Evolutionary conservation across 2,888 invertebrate genomes (phyloP), one percentile per base, ranked within the genome.

Genomic region (Spodoptera picta): DNA sequence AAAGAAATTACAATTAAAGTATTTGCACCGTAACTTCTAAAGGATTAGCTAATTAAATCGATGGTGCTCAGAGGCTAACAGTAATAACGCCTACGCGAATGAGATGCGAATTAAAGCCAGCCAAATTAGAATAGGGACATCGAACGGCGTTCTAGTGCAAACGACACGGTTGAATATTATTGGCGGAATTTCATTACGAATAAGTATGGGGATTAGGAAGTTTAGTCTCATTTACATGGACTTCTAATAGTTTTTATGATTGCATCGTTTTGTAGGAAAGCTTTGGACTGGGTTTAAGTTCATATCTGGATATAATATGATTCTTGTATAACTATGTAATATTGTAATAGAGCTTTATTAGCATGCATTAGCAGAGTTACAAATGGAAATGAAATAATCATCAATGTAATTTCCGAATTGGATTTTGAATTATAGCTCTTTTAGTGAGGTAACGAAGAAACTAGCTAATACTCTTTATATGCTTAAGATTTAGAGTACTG

Each of bases 31-130:
- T 63, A 65, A 62, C 70, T 64, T 63, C 52, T 52, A 60, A 65
- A 72, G 74, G 75, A 77, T 74, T 77, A 61, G 68, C 69, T 66
- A 79, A 77, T 77, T 79, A 77, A 80, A 77, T 79, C 65, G 60
- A 75, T 77, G 76, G 75, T 78, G 65, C 65, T 69, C 69, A 65
- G 46, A 67, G 68, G 68, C 64, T 78, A 73, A 60, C 62, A 67
- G 77, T 75, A 64, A 69, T 69, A 65, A 76, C 66, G 67, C 76
- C 73, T 61, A 79, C 73, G 51, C 59, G 57, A 75, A 75, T 75
- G 59, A 73, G 52, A 71, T 62, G 54, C 58, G 76, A 66, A 73
- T 73, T 75, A 62, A 66, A 75, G 66, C 52, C 58, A 61, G 36
- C 65, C 53, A 62, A 73, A 73, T 75, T 75, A 58, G 61, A 66